Conservation (phyloP, 2,888 invertebrate genomes). For the Amiota communis region DNA sequence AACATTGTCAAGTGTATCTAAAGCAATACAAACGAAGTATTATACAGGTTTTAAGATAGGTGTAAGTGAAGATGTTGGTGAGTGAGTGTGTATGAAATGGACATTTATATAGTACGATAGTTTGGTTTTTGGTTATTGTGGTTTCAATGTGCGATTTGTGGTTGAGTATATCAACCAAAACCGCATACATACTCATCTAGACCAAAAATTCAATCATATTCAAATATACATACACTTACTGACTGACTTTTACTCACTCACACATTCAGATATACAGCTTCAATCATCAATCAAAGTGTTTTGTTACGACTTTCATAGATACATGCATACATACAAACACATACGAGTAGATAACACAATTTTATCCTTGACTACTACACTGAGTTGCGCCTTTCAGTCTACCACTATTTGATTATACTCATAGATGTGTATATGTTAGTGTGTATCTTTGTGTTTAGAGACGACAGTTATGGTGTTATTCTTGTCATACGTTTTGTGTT, state of each 20-base stretch:
- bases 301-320: conserved; percentile 58
- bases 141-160: conserved; percentile 51
- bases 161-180: conserved; percentile 33
- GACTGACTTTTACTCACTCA: conserved; percentile 35
- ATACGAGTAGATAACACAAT: conserved; percentile 4
- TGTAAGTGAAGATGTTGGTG: conserved; percentile 27
- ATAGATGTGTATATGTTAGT: not conserved
- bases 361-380: not conserved
- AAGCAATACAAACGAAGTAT: conserved; percentile 35
- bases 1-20: not conserved
- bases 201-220: conserved; percentile 6
- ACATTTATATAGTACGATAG: conserved; percentile 15
- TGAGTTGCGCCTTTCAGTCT: not conserved
- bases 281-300: conserved; percentile 64
- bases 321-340: conserved; percentile 34
- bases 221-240: conserved; percentile 22
- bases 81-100: not conserved
- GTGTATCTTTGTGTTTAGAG: conserved; percentile 54
- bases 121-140: conserved; percentile 49
- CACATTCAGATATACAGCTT: conserved; percentile 39
- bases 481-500: conserved; percentile 44
- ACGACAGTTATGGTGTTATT: conserved; percentile 61
- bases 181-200: conserved; percentile 1
- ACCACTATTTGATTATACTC: not conserved
- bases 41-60: conserved; percentile 32